A percentile compares a stretch with the other conserved stretches of the same genome.
Evolutionary conservation across 2,888 invertebrate genomes (phyloP).

Genomic region (Cylloceria caligata): DNA sequence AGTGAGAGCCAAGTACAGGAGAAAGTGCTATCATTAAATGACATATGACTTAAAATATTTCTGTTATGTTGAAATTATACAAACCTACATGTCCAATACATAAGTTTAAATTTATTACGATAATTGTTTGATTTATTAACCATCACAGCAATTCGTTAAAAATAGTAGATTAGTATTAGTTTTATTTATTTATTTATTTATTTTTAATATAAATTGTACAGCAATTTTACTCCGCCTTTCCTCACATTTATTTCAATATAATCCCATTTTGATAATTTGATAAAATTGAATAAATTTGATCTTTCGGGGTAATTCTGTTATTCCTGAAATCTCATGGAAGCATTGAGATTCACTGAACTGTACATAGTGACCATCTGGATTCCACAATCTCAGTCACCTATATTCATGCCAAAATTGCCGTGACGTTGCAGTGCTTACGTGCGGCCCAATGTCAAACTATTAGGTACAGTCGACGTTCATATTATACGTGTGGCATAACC

Average conservation of each 20-base stretch:
- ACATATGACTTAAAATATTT: no score
- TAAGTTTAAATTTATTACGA: not conserved
- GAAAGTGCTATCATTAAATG: no score
- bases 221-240: not conserved
- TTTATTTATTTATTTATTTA: not conserved
- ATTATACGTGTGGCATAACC: not conserved
- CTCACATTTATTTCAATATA: not conserved
- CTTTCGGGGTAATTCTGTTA: conserved; percentile 34
- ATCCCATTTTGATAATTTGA: conserved; percentile 7
- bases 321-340: conserved; percentile 17
- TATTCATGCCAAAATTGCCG: not conserved
- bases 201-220: not conserved
- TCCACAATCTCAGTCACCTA: not conserved
- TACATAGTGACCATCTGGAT: conserved; percentile 55
- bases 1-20: no score
- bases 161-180: no score
- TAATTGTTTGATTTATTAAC: no score
- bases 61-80: not conserved
- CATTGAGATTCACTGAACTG: conserved; percentile 51
- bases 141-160: not conserved
- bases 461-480: not conserved
- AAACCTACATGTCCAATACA: not conserved
- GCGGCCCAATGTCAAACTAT: not conserved
- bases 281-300: conserved; percentile 31
- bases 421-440: not conserved